Evolutionary conservation across 2,797 vertebrate genomes (phyloP), one percentile per base, ranked within the genome.

Genomic region (Pseudopleuronectes americanus): DNA sequence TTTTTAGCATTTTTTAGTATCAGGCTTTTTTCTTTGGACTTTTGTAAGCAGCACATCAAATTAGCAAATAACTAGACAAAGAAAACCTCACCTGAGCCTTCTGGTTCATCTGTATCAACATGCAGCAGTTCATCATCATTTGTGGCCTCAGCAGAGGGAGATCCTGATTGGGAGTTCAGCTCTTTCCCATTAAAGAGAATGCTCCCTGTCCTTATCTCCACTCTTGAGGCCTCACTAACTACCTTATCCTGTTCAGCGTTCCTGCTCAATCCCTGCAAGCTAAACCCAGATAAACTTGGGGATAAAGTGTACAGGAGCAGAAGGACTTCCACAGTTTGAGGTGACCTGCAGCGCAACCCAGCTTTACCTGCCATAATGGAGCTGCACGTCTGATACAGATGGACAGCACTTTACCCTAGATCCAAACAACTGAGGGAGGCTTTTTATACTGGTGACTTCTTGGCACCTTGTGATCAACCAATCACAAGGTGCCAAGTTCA

Each of bases 281-380:
- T 65, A 36, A 82, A 76, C 68, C 62, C 76, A 52, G 28, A 55
- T 41, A 67, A 33, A 77, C 48, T 31, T 0, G 3, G 14, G 2
- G 21, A 38, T 24, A 82, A 64, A 60, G 21, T 59, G 14, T 53
- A 84, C 54, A 89, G n/a, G 52, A 89, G n/a, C 26, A 86, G 64
- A 1, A 58, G 6, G 19, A 80, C 57, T 43, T 51, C 80, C 17
- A 80, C 43, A 52, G 26, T 19, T 13, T 57, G 71, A 43, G 4
- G 5, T 24, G 10, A 38, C 13, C 36, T 21, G 9, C 5, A 0
- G 8, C 21, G n/a, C 31, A 38, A 43, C 31, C 22, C 47, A 58
- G 4, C 10, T 1, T 73, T 56, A 28, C 47, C 38, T 60, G 58
- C 74, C 90, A 90, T 91, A 28, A 6, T 68, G 28, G 2, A 38